These are phyloP conservation scores for Pardosa pseudoannulata DNA, from an alignment of 2,888 invertebrate genomes.

Conservation along the genomic window DNA sequence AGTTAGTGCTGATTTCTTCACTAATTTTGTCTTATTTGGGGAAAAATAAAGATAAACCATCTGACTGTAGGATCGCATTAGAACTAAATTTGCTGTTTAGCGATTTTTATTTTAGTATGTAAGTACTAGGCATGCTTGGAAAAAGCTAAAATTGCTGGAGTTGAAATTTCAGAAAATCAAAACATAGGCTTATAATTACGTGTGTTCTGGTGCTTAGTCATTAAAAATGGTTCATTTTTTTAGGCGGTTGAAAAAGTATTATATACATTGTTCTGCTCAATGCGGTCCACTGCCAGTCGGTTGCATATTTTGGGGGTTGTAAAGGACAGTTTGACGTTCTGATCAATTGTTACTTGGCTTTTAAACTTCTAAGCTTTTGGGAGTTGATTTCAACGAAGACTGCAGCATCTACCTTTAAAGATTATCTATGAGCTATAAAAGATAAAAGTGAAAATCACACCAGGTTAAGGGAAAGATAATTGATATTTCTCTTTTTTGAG, in stretches of 20 bases:
- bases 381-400: not conserved
- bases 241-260: not conserved
- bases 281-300: slow-evolving; percentile 30
- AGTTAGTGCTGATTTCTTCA: not conserved
- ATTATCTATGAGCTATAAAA: too few relatives aligned
- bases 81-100: not conserved
- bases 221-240: not conserved
- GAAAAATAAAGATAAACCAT: too few relatives aligned
- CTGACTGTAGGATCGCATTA: slow-evolving; percentile 4
- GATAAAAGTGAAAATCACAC: too few relatives aligned
- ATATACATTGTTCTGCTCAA: not conserved
- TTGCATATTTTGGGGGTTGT: slow-evolving; percentile 1
- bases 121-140: not conserved
- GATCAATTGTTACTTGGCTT: not conserved
- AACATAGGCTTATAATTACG: not conserved
- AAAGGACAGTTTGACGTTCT: not conserved
- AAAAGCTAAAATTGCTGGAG: not conserved
- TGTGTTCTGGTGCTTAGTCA: not conserved
- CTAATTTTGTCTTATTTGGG: not conserved
- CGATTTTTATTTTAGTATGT: not conserved
- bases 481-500: too few relatives aligned
- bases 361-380: not conserved
- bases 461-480: too few relatives aligned
- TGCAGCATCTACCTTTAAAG: not conserved
- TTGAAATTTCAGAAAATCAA: not conserved